Percentiles rank a stretch among this genome's conserved stretches.
phyloP scores from a whole-genome alignment of 1,140 invertebrate genomes.

The Sinella curviseta region DNA sequence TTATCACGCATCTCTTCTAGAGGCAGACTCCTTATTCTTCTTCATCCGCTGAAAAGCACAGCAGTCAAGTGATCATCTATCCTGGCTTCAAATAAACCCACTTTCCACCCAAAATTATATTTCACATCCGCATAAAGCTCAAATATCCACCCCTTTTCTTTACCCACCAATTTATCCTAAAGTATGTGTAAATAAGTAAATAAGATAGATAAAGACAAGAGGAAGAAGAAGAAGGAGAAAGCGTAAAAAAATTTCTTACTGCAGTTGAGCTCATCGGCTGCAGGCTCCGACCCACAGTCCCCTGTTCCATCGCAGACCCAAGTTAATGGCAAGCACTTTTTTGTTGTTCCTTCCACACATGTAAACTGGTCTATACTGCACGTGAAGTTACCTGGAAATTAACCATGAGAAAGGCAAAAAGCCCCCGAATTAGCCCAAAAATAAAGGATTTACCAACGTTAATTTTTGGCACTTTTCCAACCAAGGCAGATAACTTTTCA shows the following conservation, averaged over 20 bases:
- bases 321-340: slow-evolving; percentile 82
- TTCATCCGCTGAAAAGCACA: background rate
- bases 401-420: background rate
- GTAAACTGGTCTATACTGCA: slow-evolving; percentile 84
- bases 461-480: background rate
- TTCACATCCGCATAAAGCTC: no score
- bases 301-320: slow-evolving; percentile 84
- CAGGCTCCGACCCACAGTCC: background rate
- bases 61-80: background rate
- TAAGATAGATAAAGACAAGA: no score
- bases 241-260: background rate
- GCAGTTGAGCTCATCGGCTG: background rate
- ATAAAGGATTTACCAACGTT: background rate
- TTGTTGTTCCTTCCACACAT: slow-evolving; percentile 68
- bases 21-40: background rate
- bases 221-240: background rate
- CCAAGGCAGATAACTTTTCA: background rate
- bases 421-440: background rate
- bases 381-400: slow-evolving; percentile 68
- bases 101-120: no score
- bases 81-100: no score
- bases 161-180: no score
- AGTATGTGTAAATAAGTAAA: no score
- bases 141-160: no score
- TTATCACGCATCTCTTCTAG: background rate